Evolutionary conservation across 1,140 invertebrate genomes (phyloP).

Genomic region (Bradysia coprophila): DNA sequence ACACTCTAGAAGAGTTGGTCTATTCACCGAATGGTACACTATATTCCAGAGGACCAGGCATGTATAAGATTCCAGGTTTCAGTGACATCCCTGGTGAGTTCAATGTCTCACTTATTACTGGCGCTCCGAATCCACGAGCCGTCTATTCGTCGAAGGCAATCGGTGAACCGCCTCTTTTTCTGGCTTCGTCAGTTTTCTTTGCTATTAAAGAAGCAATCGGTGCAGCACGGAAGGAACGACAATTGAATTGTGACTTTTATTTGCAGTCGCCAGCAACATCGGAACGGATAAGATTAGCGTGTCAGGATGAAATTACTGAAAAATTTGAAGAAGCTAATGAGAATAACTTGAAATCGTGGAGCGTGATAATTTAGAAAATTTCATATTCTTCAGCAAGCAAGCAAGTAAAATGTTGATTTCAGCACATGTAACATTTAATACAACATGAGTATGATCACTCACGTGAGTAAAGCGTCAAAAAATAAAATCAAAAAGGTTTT

Average conservation of each 20-base stretch:
- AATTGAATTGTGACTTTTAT: conserved; percentile 38
- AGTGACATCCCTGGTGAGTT: conserved; percentile 80
- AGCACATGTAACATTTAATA: too few relatives aligned
- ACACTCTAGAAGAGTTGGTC: conserved; percentile 39
- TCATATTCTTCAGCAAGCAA: too few relatives aligned
- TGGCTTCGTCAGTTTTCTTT: conserved; percentile 72
- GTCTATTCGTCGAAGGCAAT: conserved; percentile 95
- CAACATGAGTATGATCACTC: too few relatives aligned
- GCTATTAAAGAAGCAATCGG: conserved; percentile 80
- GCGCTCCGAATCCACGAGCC: conserved; percentile 68
- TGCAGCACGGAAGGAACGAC: conserved; percentile 51
- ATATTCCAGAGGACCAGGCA: conserved; percentile 72
- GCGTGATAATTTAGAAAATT: too few relatives aligned
- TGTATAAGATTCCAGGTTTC: conserved; percentile 85
- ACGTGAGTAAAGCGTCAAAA: too few relatives aligned
- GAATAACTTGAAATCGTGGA: too few relatives aligned
- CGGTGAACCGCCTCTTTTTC: conserved; percentile 85
- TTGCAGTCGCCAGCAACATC: conserved; percentile 78
- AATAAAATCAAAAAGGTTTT: too few relatives aligned
- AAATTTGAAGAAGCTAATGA: conserved; percentile 48
- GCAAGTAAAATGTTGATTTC: too few relatives aligned
- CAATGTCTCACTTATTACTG: conserved; percentile 80
- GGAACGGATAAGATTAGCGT: conserved; percentile 77
- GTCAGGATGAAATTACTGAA: conserved; percentile 60
- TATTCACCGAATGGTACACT: conserved; percentile 59